These are phyloP conservation scores for Hiodon tergisus DNA, from an alignment of 2,113 vertebrate genomes.

Conservation along the genomic window DNA sequence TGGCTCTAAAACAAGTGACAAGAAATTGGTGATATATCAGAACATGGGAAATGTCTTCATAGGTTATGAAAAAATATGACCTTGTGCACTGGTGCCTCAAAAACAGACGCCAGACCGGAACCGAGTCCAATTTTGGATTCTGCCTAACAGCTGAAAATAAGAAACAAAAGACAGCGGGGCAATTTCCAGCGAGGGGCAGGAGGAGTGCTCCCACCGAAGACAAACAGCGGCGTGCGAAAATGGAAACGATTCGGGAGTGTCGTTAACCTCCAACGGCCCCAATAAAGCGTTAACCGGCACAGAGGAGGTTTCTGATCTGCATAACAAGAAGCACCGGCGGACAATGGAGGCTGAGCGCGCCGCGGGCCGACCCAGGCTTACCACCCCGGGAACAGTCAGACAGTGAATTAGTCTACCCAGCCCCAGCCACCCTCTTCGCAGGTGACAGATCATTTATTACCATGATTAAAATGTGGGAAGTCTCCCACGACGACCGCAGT, in stretches of 20 bases:
- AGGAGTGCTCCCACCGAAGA: neutral
- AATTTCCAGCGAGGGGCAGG: neutral
- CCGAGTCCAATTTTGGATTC: neutral
- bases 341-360: neutral
- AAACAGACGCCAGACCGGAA: neutral
- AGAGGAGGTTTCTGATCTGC: slow-evolving; percentile 18
- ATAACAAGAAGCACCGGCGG: slow-evolving; percentile 18
- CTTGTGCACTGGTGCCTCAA: neutral
- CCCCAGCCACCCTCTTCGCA: slow-evolving; percentile 13
- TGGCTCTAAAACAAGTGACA: slow-evolving; percentile 2
- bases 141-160: neutral
- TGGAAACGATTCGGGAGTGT: slow-evolving; percentile 2
- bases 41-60: neutral
- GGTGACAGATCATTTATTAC: slow-evolving; percentile 30
- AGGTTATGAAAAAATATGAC: slow-evolving; percentile 15
- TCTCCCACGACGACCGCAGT: neutral
- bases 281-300: slow-evolving; percentile 9
- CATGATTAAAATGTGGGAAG: slow-evolving; percentile 26
- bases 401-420: slow-evolving; percentile 3
- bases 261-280: slow-evolving; percentile 18
- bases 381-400: neutral
- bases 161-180: slow-evolving; percentile 16
- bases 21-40: neutral
- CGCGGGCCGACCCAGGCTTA: neutral
- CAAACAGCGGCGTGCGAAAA: neutral